phyloP scores from a whole-genome alignment of 2,888 invertebrate genomes.

The Agrilus biguttatus region DNA sequence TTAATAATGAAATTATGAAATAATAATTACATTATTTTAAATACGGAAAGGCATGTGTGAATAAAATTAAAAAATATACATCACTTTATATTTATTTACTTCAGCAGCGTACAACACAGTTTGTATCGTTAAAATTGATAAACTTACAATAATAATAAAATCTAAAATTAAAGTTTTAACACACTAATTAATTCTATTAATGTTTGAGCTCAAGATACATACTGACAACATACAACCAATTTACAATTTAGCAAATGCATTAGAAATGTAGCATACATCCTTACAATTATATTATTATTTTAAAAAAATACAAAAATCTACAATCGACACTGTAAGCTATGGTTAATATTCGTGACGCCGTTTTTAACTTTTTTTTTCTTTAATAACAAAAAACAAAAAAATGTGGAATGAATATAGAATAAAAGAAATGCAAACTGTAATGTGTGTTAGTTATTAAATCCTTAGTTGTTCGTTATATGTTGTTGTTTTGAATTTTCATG shows the following conservation, averaged over 20 bases:
- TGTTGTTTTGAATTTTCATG: too few relatives aligned
- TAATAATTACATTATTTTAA: too few relatives aligned
- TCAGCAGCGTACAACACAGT: slow-evolving; percentile 34
- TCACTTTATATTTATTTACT: slow-evolving; percentile 31
- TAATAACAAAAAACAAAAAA: slow-evolving; percentile 7
- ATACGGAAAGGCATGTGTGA: too few relatives aligned
- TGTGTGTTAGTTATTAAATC: too few relatives aligned
- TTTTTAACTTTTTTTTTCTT: slow-evolving; percentile 10
- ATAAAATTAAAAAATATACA: slow-evolving; percentile 5
- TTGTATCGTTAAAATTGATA: slow-evolving; percentile 22
- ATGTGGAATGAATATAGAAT: slow-evolving; percentile 27
- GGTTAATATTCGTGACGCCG: slow-evolving; percentile 24
- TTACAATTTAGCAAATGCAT: slow-evolving; percentile 17
- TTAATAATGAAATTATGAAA: too few relatives aligned
- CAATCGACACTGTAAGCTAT: slow-evolving; percentile 21
- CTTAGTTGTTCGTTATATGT: too few relatives aligned
- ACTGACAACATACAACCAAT: slow-evolving; percentile 18
- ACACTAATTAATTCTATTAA: slow-evolving; percentile 20
- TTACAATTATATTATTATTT: slow-evolving; percentile 21
- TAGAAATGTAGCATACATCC: slow-evolving; percentile 16
- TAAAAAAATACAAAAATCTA: slow-evolving; percentile 36
- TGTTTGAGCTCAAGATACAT: slow-evolving; percentile 13
- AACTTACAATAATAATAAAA: slow-evolving; percentile 24
- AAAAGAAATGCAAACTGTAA: too few relatives aligned
- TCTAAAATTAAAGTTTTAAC: slow-evolving; percentile 26